phyloP scores from a whole-genome alignment of 2,113 vertebrate species.

The Edolisoma coerulescens region DNA sequence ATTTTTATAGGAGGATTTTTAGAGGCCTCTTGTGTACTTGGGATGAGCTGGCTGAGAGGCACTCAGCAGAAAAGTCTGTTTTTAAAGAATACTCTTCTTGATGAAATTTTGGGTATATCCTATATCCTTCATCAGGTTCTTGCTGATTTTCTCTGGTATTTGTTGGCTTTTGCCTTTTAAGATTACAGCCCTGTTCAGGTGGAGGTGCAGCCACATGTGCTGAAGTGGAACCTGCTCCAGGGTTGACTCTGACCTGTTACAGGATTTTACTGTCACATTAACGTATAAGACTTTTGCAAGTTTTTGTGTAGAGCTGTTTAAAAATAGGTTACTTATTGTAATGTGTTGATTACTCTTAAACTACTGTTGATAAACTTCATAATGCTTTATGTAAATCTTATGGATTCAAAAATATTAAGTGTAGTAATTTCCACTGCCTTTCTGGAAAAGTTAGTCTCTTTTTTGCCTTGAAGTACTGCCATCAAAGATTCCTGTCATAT shows the following conservation, averaged over 20 bases:
- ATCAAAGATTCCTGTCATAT: neutral
- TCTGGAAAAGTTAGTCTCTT: neutral
- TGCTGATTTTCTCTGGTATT: neutral
- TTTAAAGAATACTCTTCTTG: neutral
- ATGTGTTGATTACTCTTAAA: neutral
- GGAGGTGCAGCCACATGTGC: neutral
- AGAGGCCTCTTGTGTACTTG: neutral
- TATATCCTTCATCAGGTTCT: neutral
- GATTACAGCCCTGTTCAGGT: neutral
- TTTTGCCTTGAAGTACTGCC: neutral
- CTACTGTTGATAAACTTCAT: neutral
- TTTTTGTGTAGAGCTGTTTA: neutral
- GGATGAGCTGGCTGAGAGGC: neutral
- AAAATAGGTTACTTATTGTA: neutral
- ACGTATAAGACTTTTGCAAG: neutral
- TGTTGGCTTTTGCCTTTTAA: neutral
- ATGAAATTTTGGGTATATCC: neutral
- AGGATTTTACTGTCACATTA: neutral
- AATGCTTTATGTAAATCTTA: neutral
- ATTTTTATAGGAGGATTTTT: neutral
- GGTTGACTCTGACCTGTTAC: neutral
- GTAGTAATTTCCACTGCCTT: neutral
- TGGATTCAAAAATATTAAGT: neutral
- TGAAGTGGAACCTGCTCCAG: neutral
- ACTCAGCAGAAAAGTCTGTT: neutral